Percentiles rank a stretch among this genome's conserved stretches.
Conservation (phyloP, 1,140 invertebrate species). For the Anastrepha obliqua region DNA sequence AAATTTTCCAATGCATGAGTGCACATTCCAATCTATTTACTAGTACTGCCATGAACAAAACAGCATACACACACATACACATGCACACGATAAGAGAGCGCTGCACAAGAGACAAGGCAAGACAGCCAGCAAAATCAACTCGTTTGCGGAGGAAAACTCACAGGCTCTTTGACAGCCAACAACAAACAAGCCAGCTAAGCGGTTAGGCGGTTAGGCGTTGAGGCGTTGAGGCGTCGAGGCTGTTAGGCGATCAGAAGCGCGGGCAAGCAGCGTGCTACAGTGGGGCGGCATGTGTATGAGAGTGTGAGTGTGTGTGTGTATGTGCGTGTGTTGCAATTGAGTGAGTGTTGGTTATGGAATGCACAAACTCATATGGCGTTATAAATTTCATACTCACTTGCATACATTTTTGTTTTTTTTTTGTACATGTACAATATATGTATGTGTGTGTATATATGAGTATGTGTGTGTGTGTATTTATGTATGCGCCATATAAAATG, state of each 20-base stretch:
- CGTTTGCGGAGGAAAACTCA: constrained; percentile 2
- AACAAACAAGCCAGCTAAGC: not conserved
- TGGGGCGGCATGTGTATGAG: too few species aligned
- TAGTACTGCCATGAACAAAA: constrained; percentile 8
- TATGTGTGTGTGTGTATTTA: not conserved
- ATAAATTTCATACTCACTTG: constrained; percentile 2
- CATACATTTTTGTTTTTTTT: not conserved
- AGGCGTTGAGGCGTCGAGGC: not conserved
- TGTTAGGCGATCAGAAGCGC: not conserved
- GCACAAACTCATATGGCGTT: not conserved
- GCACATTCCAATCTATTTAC: constrained; percentile 30
- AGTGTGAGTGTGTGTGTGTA: not conserved
- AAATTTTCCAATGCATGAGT: constrained; percentile 34
- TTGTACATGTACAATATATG: not conserved
- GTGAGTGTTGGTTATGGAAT: constrained; percentile 19
- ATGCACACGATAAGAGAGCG: not conserved
- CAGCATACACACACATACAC: not conserved
- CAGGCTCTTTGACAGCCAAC: constrained; percentile 8
- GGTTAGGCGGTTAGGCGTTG: not conserved
- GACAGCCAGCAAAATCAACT: constrained; percentile 1
- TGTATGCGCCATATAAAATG: not conserved
- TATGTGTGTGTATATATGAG: not conserved
- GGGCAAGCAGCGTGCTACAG: not conserved
- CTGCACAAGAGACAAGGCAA: not conserved
- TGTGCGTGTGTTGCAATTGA: not conserved